A percentile compares a stretch with the other conserved stretches of the same genome.
Conservation (phyloP, 30 jellyfish, hydroid and myxozoan genomes). For the Nemopilema nomurai region DNA sequence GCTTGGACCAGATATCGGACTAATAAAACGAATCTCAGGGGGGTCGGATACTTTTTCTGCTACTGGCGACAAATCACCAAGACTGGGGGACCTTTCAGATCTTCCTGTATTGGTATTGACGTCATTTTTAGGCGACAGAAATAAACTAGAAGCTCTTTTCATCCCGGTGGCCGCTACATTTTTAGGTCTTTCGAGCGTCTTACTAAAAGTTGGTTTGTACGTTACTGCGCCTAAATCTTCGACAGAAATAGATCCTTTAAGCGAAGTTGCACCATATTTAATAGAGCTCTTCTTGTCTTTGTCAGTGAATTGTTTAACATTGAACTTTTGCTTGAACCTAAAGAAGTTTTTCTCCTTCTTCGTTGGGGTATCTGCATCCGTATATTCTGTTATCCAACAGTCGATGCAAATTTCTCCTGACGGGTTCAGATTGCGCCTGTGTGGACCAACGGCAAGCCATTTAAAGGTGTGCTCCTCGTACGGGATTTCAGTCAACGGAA, state of each 20-base stretch:
- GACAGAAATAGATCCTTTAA: slow-evolving; percentile 88
- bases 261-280: slow-evolving; percentile 66
- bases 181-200: slow-evolving; percentile 35
- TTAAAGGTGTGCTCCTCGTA: slow-evolving; percentile 86
- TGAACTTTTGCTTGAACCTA: slow-evolving; percentile 55
- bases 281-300: slow-evolving; percentile 56
- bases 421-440: slow-evolving; percentile 74
- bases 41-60: slow-evolving; percentile 49
- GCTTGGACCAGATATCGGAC: slow-evolving; percentile 85
- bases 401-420: slow-evolving; percentile 87
- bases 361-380: slow-evolving; percentile 51
- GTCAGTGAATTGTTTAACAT: slow-evolving; percentile 41
- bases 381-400: slow-evolving; percentile 88
- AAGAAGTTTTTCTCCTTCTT: slow-evolving; percentile 36
- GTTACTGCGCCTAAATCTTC: slow-evolving; percentile 70
- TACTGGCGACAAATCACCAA: slow-evolving; percentile 15
- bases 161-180: slow-evolving; percentile 16
- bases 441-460: slow-evolving; percentile 94
- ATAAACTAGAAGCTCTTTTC: slow-evolving; percentile 47
- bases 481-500: slow-evolving; percentile 84
- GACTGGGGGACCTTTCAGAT: slow-evolving; percentile 36
- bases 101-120: not conserved
- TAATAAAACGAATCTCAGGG: slow-evolving; percentile 66
- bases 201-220: slow-evolving; percentile 33
- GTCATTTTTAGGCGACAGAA: not conserved